Base-by-base conservation (phyloP, 2,888 invertebrate genomes). In the Agelastica alni region DNA sequence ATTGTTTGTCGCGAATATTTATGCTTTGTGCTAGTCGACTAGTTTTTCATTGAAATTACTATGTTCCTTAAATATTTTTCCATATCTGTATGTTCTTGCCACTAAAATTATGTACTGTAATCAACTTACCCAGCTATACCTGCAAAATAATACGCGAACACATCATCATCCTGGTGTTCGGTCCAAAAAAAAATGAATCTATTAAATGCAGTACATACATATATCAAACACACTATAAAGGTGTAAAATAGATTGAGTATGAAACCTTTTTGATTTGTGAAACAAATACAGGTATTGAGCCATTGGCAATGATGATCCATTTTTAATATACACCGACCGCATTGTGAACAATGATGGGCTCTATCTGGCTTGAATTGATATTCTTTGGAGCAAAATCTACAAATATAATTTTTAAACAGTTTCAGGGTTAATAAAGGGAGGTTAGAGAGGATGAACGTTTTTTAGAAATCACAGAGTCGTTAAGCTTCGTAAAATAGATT, bases 261-360 rank as follows among this genome's bases (percentile, higher is more conserved):
- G 47, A 71, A 73, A 9, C 58, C 58, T 57, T 73, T 73, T 37
- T 70, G 67, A 45, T 71, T 73, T 10, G 56, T 53, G 52, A 63
- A 67, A 17, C 70, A 69, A 10, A 73, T 58, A 45, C 73, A 73
- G 44, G 70, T 73, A 31, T 64, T 62, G 9, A 71, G 45, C 72
- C 72, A 73, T 4, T 69, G 69, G 45, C 73, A 73, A 44, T 73
- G 73, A 53, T 73, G 73, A 46, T 73, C 73, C 73, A 73, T 73
- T 60, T 68, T 72, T 14, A 73, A 53, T 7, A 69, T 65, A 45
- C 73, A 73, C 4, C 36, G 63, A 10, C 62, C 45, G 52, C 73
- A 73, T 12, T 58, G 59, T 1, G 66, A 61, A 58, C 73, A 73
- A 44, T 73, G 73, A 26, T 71, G 73, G 1, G 70, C 64, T 44